Conservation (phyloP, 2,888 invertebrate genomes). For the Eupithecia pulchellata region DNA sequence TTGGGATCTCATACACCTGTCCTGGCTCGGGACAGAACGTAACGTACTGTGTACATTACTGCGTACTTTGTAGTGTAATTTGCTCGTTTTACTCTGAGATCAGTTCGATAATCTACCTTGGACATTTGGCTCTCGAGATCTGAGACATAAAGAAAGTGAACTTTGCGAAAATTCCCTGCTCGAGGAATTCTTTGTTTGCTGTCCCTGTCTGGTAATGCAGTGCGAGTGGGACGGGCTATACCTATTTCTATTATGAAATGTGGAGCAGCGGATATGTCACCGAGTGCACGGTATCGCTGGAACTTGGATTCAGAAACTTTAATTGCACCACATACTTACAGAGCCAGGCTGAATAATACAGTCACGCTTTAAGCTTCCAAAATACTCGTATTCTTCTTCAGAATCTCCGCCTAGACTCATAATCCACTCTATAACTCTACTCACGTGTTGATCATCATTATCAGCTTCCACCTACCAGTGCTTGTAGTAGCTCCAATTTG, state of each 20-base stretch:
- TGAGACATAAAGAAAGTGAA: conserved; percentile 30
- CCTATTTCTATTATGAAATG: conserved; percentile 40
- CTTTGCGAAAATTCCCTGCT: conserved; percentile 29
- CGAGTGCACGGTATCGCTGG: conserved; percentile 34
- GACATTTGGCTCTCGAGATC: conserved; percentile 15
- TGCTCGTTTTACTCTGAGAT: conserved; percentile 17
- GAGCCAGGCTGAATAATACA: background rate
- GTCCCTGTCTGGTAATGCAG: conserved; percentile 22
- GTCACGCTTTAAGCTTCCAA: background rate
- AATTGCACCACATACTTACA: conserved; percentile 20
- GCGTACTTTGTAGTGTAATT: too few relatives aligned
- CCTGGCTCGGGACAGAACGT: conserved; percentile 10
- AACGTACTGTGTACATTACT: too few relatives aligned
- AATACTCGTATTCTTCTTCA: background rate
- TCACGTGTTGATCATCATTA: background rate
- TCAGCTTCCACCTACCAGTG: background rate
- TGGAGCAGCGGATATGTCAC: conserved; percentile 36
- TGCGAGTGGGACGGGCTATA: conserved; percentile 27
- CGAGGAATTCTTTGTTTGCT: conserved; percentile 15
- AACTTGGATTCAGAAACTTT: conserved; percentile 22
- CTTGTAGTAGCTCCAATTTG: background rate
- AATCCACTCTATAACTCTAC: background rate
- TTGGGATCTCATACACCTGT: conserved; percentile 24
- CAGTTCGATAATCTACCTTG: conserved; percentile 17
- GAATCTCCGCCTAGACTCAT: background rate